Evolutionary conservation across 2,113 vertebrate species (phyloP).

Genomic region (Noturus placidus): DNA sequence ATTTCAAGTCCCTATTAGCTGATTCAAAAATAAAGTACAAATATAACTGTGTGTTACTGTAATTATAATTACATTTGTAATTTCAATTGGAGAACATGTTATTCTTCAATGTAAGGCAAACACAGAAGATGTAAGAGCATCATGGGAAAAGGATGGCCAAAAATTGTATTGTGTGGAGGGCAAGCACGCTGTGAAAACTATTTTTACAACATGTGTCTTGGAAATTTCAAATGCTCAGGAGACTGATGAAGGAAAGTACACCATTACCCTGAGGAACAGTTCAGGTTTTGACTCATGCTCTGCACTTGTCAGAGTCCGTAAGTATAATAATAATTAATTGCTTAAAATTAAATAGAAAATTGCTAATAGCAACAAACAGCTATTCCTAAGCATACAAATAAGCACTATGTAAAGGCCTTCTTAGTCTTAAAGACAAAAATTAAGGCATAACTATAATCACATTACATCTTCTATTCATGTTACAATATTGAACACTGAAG

Average conservation of each 20-base stretch:
- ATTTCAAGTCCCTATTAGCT: neutral
- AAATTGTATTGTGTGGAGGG: neutral
- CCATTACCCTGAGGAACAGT: neutral
- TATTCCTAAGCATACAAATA: neutral
- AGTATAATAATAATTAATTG: neutral
- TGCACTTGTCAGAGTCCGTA: constrained; percentile 1
- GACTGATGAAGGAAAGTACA: constrained; percentile 18
- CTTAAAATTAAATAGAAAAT: neutral
- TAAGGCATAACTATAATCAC: too few relatives aligned
- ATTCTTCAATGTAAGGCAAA: neutral
- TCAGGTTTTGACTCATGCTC: constrained; percentile 14
- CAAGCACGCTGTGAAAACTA: neutral
- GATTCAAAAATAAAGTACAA: neutral
- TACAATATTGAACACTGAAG: neutral
- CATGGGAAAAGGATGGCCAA: neutral
- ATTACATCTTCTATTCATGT: neutral
- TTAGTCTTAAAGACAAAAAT: too few relatives aligned
- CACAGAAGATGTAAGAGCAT: too few relatives aligned
- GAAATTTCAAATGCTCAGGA: neutral
- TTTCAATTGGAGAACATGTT: neutral
- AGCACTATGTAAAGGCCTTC: too few relatives aligned
- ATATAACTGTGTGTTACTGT: neutral
- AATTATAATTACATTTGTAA: too few relatives aligned
- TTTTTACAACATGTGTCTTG: neutral
- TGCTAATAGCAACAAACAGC: neutral